These are phyloP conservation scores for Crocallis elinguaria DNA, from an alignment of 2,888 invertebrate genomes.

Conservation along the genomic window DNA sequence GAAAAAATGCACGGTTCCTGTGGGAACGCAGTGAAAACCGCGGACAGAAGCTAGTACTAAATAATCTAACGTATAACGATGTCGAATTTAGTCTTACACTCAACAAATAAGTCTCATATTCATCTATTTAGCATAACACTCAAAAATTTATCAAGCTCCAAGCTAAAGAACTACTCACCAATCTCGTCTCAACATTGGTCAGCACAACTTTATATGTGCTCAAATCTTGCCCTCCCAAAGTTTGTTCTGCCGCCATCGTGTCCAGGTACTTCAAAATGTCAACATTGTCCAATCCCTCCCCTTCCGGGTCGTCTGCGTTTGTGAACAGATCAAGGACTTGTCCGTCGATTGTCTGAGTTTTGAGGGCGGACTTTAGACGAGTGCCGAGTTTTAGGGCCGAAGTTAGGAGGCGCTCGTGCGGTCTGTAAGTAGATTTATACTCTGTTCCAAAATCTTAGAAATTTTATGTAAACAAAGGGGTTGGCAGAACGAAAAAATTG, in stretches of 20 bases:
- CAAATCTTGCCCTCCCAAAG: constrained; percentile 64
- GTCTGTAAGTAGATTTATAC: constrained; percentile 45
- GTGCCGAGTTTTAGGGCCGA: constrained; percentile 80
- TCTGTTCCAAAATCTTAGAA: too few species aligned
- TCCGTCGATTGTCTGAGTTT: constrained; percentile 81
- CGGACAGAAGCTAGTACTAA: too few species aligned
- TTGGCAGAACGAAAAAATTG: too few species aligned
- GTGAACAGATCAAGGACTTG: constrained; percentile 67
- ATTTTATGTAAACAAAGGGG: too few species aligned
- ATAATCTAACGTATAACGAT: too few species aligned
- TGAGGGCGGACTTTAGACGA: constrained; percentile 86
- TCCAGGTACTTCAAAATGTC: constrained; percentile 73
- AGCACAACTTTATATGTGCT: constrained; percentile 74
- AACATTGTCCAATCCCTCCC: constrained; percentile 63
- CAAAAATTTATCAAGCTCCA: not conserved
- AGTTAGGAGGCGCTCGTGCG: constrained; percentile 62
- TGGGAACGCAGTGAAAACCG: too few species aligned
- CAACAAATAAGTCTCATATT: not conserved
- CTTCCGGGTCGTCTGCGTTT: constrained; percentile 44
- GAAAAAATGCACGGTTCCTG: too few species aligned
- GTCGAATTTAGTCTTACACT: not conserved
- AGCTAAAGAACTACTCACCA: constrained; percentile 56
- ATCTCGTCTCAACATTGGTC: constrained; percentile 69
- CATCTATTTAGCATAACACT: not conserved
- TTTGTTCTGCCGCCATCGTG: constrained; percentile 71